phyloP scores from a whole-genome alignment of 30 jellyfish, hydroid and myxozoan species.

The Aurelia coerulea region DNA sequence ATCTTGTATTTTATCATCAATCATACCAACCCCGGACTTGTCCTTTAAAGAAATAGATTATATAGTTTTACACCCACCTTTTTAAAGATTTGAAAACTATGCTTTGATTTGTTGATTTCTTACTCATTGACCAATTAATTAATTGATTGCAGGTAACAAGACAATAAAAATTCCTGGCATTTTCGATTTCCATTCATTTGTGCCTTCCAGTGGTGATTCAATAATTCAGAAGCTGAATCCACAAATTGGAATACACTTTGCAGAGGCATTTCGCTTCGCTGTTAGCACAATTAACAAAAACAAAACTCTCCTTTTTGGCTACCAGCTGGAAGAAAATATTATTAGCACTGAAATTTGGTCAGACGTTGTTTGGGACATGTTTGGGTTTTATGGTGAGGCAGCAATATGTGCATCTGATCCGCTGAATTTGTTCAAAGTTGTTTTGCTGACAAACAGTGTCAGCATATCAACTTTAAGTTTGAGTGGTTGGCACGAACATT shows the following conservation, averaged over 20 bases:
- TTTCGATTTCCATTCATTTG: conserved; percentile 21
- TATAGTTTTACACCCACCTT: too few relatives aligned
- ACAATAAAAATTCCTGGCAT: conserved; percentile 63
- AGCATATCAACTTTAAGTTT: neutral
- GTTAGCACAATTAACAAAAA: neutral
- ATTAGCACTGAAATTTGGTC: neutral
- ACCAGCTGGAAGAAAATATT: neutral
- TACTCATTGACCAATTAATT: too few relatives aligned
- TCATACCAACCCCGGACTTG: too few relatives aligned
- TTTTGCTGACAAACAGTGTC: neutral
- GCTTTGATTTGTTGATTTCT: too few relatives aligned
- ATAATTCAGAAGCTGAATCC: neutral
- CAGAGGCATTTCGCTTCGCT: conserved; percentile 42
- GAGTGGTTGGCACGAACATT: neutral
- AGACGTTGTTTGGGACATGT: neutral
- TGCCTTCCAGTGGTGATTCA: neutral
- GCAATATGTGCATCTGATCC: conserved; percentile 9
- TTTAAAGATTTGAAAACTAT: too few relatives aligned
- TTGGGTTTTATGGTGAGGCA: neutral
- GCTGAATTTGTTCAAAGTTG: neutral
- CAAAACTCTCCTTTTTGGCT: conserved; percentile 2
- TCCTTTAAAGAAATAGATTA: too few relatives aligned
- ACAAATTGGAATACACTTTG: conserved; percentile 28
- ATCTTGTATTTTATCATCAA: too few relatives aligned
- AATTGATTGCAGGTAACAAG: conserved; percentile 41